These are phyloP conservation scores for Sus cebifrons DNA, from an alignment of 2,797 vertebrate genomes.

Conservation along the genomic window DNA sequence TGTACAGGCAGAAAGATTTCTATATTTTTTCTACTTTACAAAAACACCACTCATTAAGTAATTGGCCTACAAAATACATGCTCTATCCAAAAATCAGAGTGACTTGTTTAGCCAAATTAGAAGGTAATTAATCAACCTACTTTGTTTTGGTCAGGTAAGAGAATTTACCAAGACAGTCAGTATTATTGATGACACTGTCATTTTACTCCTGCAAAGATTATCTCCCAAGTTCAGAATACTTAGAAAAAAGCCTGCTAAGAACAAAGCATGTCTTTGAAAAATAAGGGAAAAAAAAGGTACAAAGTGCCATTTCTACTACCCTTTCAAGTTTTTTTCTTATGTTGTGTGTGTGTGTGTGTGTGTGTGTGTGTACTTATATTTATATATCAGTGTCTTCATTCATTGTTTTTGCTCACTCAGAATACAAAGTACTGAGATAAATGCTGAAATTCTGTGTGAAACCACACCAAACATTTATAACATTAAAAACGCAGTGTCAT, in stretches of 20 bases:
- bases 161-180: slow-evolving; percentile 64
- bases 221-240: slow-evolving; percentile 28
- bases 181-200: slow-evolving; percentile 65
- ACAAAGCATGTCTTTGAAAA: not conserved
- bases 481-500: not conserved
- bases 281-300: not conserved
- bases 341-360: not conserved
- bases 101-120: slow-evolving; percentile 41
- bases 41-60: slow-evolving; percentile 24
- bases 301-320: slow-evolving; percentile 12
- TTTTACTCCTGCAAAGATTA: slow-evolving; percentile 16
- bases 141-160: slow-evolving; percentile 41
- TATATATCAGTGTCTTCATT: not conserved
- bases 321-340: slow-evolving; percentile 56
- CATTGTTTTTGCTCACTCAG: slow-evolving; percentile 22
- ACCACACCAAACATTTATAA: slow-evolving; percentile 35
- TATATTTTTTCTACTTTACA: not conserved
- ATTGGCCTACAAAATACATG: not conserved
- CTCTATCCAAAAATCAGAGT: slow-evolving; percentile 38
- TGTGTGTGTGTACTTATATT: not conserved
- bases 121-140: slow-evolving; percentile 65
- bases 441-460: slow-evolving; percentile 39
- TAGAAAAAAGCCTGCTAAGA: not conserved
- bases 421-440: slow-evolving; percentile 49
- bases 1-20: not conserved